Conservation (phyloP, 2,113 vertebrate species). For the Heteronetta atricapilla region DNA sequence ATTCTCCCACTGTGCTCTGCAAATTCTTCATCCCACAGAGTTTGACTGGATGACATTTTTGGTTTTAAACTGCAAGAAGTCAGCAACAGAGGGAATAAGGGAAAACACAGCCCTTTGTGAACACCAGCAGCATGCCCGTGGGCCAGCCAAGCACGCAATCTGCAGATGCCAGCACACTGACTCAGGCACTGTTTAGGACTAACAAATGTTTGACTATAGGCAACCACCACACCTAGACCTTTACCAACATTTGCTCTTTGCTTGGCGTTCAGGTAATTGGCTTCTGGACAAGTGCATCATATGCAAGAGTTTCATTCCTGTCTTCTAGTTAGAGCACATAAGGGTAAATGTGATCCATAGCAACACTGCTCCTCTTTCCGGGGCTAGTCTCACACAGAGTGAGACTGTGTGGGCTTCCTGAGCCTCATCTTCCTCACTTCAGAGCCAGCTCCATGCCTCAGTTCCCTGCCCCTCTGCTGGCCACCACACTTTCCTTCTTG, state of each 20-base stretch:
- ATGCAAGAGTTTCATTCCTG: neutral
- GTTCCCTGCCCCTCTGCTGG: neutral
- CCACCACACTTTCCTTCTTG: neutral
- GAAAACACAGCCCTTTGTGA: neutral
- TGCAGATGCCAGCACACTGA: rapidly evolving
- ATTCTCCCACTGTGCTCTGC: rapidly evolving
- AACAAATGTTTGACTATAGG: neutral
- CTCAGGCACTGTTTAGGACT: neutral
- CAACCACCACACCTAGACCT: neutral
- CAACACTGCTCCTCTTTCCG: neutral
- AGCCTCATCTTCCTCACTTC: neutral
- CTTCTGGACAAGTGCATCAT: neutral
- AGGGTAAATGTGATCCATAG: neutral
- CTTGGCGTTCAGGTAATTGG: neutral
- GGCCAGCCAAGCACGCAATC: neutral
- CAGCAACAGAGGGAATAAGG: neutral
- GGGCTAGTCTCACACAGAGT: neutral
- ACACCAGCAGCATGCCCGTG: rapidly evolving
- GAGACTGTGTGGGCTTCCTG: neutral
- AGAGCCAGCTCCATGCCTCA: neutral
- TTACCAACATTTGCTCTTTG: neutral
- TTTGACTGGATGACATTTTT: neutral
- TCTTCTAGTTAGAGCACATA: neutral
- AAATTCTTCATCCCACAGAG: neutral
- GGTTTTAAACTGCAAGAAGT: neutral